Conservation (phyloP, 2,888 invertebrate genomes). For the Brachyopa scutellaris region DNA sequence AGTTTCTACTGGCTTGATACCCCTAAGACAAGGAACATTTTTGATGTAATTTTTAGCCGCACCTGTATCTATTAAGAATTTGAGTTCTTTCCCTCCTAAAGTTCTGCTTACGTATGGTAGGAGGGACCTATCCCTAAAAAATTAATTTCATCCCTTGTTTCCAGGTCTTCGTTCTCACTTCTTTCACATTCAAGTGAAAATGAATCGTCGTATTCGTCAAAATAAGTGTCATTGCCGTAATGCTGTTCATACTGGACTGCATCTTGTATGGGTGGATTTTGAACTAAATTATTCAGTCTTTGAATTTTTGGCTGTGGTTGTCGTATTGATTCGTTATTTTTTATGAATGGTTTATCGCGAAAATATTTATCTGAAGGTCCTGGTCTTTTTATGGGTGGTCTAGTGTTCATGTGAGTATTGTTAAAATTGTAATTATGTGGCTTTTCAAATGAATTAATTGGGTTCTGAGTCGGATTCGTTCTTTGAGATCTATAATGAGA, state of each 20-base stretch:
- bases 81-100: slow-evolving; percentile 2
- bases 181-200: not conserved
- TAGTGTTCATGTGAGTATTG: not conserved
- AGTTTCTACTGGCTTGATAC: not conserved
- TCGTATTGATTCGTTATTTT: slow-evolving; percentile 9
- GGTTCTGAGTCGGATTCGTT: not conserved
- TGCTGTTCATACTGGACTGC: not conserved
- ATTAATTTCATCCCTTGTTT: slow-evolving; percentile 4
- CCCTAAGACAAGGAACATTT: not conserved
- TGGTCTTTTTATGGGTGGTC: slow-evolving; percentile 1
- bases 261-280: not conserved
- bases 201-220: not conserved
- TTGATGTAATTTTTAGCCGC: not conserved
- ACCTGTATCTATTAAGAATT: not conserved
- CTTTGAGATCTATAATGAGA: not conserved
- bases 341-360: not conserved
- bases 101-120: slow-evolving; percentile 1
- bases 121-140: slow-evolving; percentile 17
- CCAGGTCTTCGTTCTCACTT: not conserved
- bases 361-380: slow-evolving; percentile 12
- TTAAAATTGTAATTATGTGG: not conserved
- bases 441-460: not conserved
- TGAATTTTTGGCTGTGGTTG: slow-evolving; percentile 4
- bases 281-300: slow-evolving; percentile 10
- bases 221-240: not conserved